Evolutionary conservation across 2,888 invertebrate genomes (phyloP).

Genomic region (Reticulitermes lucifugus): DNA sequence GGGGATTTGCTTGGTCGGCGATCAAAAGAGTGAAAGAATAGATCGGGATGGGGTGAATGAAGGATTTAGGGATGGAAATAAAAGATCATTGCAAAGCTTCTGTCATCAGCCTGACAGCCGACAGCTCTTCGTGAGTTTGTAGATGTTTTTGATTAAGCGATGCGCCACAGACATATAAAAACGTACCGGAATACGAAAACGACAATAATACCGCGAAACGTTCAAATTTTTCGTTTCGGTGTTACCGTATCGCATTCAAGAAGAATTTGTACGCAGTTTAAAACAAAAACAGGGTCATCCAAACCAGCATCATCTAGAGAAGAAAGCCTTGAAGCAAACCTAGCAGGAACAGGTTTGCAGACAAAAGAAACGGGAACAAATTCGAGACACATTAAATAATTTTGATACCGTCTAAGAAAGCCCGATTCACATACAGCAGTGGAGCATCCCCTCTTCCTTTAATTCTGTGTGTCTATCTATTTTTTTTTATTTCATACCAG

Average conservation of each 20-base stretch:
- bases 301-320: too few species aligned
- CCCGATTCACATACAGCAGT: too few species aligned
- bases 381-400: too few species aligned
- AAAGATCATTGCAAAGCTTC: slow-evolving; percentile 34
- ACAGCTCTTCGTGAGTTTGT: neutral
- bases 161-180: neutral
- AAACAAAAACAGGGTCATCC: too few species aligned
- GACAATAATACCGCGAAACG: neutral
- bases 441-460: too few species aligned
- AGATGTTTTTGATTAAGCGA: neutral
- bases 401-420: too few species aligned
- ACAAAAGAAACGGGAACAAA: too few species aligned
- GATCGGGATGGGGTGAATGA: neutral
- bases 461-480: too few species aligned
- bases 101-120: slow-evolving; percentile 28
- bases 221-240: neutral
- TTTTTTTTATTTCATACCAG: too few species aligned
- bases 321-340: too few species aligned
- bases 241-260: neutral
- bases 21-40: neutral
- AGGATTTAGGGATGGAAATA: neutral
- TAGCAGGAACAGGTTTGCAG: too few species aligned
- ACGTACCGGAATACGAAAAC: neutral
- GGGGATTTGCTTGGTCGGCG: slow-evolving; percentile 10
- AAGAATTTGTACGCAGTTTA: neutral